A percentile compares a stretch with the other conserved stretches of the same genome.
phyloP scores from a whole-genome alignment of 2,113 vertebrate species.

The Dissostichus mawsoni region DNA sequence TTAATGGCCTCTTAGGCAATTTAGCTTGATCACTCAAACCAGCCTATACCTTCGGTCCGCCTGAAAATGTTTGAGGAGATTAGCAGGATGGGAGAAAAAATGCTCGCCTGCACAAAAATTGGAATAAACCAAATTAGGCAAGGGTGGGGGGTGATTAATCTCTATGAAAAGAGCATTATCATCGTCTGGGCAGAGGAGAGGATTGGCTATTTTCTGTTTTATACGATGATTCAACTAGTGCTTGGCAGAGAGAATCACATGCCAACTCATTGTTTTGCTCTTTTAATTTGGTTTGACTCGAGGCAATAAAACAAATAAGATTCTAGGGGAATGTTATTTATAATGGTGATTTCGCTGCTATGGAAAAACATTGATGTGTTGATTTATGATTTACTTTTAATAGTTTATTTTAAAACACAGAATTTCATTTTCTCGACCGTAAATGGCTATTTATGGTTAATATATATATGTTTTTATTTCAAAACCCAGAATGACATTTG shows the following conservation, averaged over 20 bases:
- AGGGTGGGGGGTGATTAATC: conserved; percentile 46
- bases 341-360: not conserved
- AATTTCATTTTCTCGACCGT: no score
- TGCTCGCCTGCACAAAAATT: conserved; percentile 47
- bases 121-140: conserved; percentile 52
- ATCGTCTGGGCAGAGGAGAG: conserved; percentile 34
- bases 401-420: not conserved
- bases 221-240: conserved; percentile 50
- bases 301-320: conserved; percentile 10
- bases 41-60: conserved; percentile 34
- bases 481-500: not conserved
- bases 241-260: conserved; percentile 15
- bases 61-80: conserved; percentile 69
- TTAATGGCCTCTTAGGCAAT: conserved; percentile 78
- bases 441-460: no score
- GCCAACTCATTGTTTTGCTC: conserved; percentile 23
- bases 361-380: not conserved
- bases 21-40: conserved; percentile 75
- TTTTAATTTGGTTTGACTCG: conserved; percentile 37
- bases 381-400: not conserved
- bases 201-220: conserved; percentile 32
- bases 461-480: no score
- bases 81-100: conserved; percentile 39
- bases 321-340: conserved; percentile 15
- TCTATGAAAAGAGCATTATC: conserved; percentile 60